Conservation (phyloP, 2,797 vertebrate species). For the Hypotaenidia philippensis region DNA sequence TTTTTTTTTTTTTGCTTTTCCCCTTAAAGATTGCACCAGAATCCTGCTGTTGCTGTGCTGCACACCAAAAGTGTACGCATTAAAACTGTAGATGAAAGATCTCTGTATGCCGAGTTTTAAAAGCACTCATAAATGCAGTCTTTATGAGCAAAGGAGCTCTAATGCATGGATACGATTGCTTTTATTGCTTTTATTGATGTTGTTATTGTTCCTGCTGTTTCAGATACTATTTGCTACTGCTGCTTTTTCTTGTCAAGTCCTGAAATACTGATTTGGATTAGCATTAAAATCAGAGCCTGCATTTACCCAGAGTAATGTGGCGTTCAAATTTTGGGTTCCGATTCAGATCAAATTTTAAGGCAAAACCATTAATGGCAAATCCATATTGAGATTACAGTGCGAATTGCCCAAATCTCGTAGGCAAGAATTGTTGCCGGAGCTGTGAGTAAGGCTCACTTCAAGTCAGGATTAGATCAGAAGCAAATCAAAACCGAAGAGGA, state of each 20-base stretch:
- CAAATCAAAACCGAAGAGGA: not conserved
- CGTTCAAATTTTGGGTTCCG: not conserved
- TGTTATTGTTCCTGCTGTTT: not conserved
- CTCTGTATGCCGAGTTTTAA: not conserved
- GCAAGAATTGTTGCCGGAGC: not conserved
- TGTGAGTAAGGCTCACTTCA: not conserved
- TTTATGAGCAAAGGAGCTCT: not conserved
- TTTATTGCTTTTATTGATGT: slow-evolving; percentile 23
- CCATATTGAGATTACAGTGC: not conserved
- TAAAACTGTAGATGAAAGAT: not conserved
- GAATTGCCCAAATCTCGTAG: not conserved
- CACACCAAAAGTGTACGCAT: not conserved
- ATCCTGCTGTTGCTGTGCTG: not conserved
- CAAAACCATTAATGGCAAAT: not conserved
- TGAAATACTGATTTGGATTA: not conserved
- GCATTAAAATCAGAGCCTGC: not conserved
- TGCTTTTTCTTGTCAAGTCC: not conserved
- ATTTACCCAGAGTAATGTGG: not conserved
- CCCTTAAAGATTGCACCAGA: not conserved
- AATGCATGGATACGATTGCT: not conserved
- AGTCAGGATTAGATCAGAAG: not conserved
- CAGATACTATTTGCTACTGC: not conserved
- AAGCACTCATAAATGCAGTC: slow-evolving; percentile 23
- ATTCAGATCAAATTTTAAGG: not conserved
- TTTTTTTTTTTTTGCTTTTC: not conserved